A percentile compares a stretch with the other conserved stretches of the same genome.
Evolutionary conservation across 2,888 invertebrate genomes (phyloP).

Genomic region (Orthosia incerta): DNA sequence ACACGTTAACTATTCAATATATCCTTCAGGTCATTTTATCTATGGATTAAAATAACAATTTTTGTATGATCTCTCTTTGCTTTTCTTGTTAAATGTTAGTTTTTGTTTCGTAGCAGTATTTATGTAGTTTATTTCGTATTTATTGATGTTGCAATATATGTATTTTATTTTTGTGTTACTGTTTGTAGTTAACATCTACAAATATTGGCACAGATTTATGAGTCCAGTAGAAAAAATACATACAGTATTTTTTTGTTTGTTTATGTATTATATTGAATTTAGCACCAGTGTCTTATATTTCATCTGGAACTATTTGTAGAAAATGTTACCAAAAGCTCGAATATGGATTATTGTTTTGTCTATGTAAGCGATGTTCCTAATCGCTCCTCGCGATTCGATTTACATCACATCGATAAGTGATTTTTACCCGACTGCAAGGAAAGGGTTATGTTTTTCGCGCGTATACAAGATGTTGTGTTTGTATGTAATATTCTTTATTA

Average conservation of each 20-base stretch:
- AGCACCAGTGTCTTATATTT: neutral
- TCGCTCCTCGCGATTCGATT: too few relatives aligned
- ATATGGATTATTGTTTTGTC: conserved; percentile 4
- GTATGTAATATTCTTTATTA: too few relatives aligned
- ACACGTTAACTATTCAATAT: neutral
- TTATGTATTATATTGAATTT: too few relatives aligned
- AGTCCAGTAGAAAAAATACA: too few relatives aligned
- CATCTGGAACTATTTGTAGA: neutral
- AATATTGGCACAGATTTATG: neutral
- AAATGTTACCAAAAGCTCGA: conserved; percentile 13
- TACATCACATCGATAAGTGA: too few relatives aligned
- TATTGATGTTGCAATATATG: neutral
- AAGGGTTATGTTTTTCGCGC: too few relatives aligned
- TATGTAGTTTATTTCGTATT: neutral
- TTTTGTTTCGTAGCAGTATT: conserved; percentile 14
- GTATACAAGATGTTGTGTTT: too few relatives aligned
- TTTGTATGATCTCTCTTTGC: neutral
- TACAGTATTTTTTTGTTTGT: too few relatives aligned
- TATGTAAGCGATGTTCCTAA: too few relatives aligned
- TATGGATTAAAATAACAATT: neutral
- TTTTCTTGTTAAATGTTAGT: conserved; percentile 29
- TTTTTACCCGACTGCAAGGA: too few relatives aligned
- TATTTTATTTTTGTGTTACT: conserved; percentile 4
- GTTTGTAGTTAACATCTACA: neutral
- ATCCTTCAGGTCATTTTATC: neutral